phyloP scores from a whole-genome alignment of 30 jellyfish, hydroid and myxozoan species.

The Aurelia aurita complex sp. Pacific region DNA sequence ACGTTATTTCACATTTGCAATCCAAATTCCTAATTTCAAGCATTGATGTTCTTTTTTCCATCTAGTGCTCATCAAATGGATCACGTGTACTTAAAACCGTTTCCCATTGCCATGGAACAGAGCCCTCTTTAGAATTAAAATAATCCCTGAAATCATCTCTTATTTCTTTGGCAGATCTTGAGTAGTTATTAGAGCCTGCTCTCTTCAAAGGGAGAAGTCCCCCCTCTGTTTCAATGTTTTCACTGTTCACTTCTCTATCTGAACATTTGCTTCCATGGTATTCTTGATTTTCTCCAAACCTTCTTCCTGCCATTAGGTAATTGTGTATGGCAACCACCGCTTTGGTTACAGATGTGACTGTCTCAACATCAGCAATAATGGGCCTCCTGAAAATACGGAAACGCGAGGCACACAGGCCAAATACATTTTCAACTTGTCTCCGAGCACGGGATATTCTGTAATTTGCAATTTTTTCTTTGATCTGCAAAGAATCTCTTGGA shows the following conservation, averaged over 20 bases:
- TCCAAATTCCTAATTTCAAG: too few species aligned
- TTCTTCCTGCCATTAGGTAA: slow-evolving; percentile 14
- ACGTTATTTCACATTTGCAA: too few species aligned
- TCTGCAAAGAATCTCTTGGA: slow-evolving; percentile 8
- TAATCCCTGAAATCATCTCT: slow-evolving; percentile 57
- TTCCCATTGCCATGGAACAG: slow-evolving; percentile 61
- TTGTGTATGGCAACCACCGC: slow-evolving; percentile 12
- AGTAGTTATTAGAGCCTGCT: slow-evolving; percentile 50
- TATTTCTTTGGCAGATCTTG: slow-evolving; percentile 48
- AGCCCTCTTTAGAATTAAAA: slow-evolving; percentile 37
- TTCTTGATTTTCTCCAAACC: slow-evolving; percentile 22
- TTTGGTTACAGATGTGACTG: slow-evolving; percentile 14
- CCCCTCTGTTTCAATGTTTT: background rate
- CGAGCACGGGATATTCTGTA: slow-evolving; percentile 25
- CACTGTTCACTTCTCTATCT: background rate
- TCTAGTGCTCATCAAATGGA: slow-evolving; percentile 32
- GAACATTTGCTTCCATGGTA: background rate
- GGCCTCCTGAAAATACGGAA: slow-evolving; percentile 25
- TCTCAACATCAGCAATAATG: slow-evolving; percentile 7
- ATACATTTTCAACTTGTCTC: slow-evolving; percentile 16
- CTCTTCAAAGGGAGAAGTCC: background rate
- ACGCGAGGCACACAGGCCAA: slow-evolving; percentile 6
- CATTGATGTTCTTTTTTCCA: too few species aligned
- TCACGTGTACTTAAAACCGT: slow-evolving; percentile 33
- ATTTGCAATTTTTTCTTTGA: slow-evolving; percentile 17